Base-by-base conservation (phyloP, 2,113 vertebrate species). In the Spilogale gracilis region DNA sequence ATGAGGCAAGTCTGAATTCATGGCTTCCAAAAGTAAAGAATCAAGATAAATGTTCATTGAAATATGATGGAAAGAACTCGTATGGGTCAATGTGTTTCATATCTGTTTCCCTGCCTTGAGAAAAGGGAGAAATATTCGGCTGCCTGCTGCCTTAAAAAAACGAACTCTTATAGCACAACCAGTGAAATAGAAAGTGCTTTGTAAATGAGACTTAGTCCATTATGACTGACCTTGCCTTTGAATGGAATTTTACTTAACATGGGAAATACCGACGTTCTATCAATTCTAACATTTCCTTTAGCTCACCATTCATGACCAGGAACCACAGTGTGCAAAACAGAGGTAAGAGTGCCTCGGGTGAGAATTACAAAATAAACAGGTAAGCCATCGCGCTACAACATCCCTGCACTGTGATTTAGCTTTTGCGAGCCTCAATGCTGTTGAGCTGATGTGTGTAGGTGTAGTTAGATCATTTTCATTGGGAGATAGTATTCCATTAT, bases 341-440 rank as follows among this genome's bases (percentile, higher is more conserved):
- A 98, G 99, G 99, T 98, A 98, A 98, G 98, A 95, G 50, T 5
- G 6, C 17, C 43, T 48, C 32, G 27, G 25, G 13, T 38, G 32
- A 93, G 20, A 74, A 94, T 23, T 20, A 3, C 12, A 23, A 27
- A 67, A 3, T 3, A 45, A 50, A 13, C 2, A 45, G 79, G 82
- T 95, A 74, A 91, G 79, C 45, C 71, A 21, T 13, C 23, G 27
- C 13, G 30, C 20, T 20, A 0, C 0, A 0, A 32, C n/a, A 14
- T 25, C 71, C 58, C 78, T 79, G 23, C 5, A 2, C 25, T 2
- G 25, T 23, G 88, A 54, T 61, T 78, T 25, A 3, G 45, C 21
- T 20, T 9, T 21, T 12, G 3, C 30, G n/a, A 65, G 27, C 17
- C 50, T 54, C 81, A 21, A 20, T n/a, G 23, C 16, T n/a, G 2